Evolutionary conservation across 2,888 invertebrate genomes (phyloP).

Genomic region (Marronus borbonicus): DNA sequence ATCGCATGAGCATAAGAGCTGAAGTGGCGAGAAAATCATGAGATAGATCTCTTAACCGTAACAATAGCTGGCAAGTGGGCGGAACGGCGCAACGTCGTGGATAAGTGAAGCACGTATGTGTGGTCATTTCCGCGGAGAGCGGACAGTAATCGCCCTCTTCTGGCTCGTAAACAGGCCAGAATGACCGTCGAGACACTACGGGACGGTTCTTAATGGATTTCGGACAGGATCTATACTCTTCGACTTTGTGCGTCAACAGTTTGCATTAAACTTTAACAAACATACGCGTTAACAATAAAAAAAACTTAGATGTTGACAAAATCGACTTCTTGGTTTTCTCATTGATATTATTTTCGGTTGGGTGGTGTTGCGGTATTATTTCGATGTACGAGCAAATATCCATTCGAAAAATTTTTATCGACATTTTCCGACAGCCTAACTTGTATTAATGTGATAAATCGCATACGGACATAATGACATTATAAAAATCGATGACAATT

Average conservation of each 20-base stretch:
- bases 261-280: conserved; percentile 51
- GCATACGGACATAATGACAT: conserved; percentile 70
- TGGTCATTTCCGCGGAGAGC: conserved; percentile 68
- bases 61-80: conserved; percentile 65
- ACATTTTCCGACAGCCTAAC: conserved; percentile 53
- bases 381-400: conserved; percentile 11
- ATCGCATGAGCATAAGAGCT: conserved; percentile 23
- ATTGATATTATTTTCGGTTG: not conserved
- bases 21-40: conserved; percentile 55
- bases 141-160: conserved; percentile 70
- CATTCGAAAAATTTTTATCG: conserved; percentile 29
- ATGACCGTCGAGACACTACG: conserved; percentile 68
- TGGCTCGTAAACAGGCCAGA: conserved; percentile 69
- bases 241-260: conserved; percentile 53
- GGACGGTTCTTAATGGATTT: conserved; percentile 69
- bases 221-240: conserved; percentile 62
- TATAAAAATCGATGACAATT: conserved; percentile 72
- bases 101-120: conserved; percentile 64
- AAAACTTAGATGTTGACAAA: conserved; percentile 30
- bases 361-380: not conserved
- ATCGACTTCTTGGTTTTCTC: conserved; percentile 11
- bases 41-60: conserved; percentile 57
- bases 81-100: conserved; percentile 65
- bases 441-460: conserved; percentile 68
- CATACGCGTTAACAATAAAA: conserved; percentile 43